These are phyloP conservation scores for Maniola jurtina DNA, from an alignment of 1,140 invertebrate genomes.

Conservation along the genomic window DNA sequence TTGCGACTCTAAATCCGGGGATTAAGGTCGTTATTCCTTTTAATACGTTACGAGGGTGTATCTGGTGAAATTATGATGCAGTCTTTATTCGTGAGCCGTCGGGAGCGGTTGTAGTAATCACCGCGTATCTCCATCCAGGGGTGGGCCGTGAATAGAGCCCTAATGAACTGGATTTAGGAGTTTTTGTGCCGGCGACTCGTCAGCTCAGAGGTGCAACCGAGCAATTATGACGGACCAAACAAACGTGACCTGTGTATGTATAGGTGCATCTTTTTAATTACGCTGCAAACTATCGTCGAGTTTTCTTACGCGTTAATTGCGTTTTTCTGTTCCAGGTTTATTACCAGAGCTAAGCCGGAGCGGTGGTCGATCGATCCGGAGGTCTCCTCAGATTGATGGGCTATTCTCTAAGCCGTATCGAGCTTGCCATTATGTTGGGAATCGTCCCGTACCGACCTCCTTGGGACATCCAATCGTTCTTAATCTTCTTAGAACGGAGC, in stretches of 20 bases:
- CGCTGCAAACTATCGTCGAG: constrained; percentile 41
- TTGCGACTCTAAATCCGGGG: constrained; percentile 47
- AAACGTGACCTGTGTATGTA: constrained; percentile 51
- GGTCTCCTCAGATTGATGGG: constrained; percentile 60
- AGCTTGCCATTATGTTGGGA: constrained; percentile 59
- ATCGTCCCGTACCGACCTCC: constrained; percentile 57
- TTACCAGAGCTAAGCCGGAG: constrained; percentile 35
- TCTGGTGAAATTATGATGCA: constrained; percentile 79
- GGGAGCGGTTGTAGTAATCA: constrained; percentile 79
- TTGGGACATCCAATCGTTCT: constrained; percentile 73
- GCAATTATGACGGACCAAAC: constrained; percentile 75
- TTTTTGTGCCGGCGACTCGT: constrained; percentile 75
- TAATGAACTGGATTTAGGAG: constrained; percentile 79
- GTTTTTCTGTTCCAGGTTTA: constrained; percentile 38
- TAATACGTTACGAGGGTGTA: constrained; percentile 56
- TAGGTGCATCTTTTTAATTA: constrained; percentile 55
- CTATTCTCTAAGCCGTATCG: constrained; percentile 62
- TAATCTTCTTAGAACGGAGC: constrained; percentile 74
- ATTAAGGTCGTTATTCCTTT: constrained; percentile 59
- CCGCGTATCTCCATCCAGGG: constrained; percentile 77
- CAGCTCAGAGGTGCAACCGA: constrained; percentile 70
- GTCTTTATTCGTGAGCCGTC: constrained; percentile 79
- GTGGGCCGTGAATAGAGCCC: constrained; percentile 76
- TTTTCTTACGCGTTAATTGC: constrained; percentile 43
- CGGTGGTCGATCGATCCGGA: constrained; percentile 56